Conservation (phyloP, 1,140 invertebrate genomes). For the Ips nitidus region DNA sequence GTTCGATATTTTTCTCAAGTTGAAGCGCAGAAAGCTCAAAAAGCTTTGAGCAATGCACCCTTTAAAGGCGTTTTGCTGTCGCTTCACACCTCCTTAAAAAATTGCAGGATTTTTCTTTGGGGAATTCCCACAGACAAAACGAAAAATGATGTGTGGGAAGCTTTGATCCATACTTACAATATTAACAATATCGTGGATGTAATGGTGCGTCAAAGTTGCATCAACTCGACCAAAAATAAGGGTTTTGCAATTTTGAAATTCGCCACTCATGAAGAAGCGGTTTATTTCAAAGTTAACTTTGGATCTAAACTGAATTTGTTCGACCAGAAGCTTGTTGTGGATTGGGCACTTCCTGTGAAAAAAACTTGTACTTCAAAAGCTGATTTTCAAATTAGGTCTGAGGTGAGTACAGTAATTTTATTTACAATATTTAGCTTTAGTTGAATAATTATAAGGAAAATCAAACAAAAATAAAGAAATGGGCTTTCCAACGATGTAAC, state of each 20-base stretch:
- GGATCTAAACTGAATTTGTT: slow-evolving; percentile 28
- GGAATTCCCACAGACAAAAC: slow-evolving; percentile 74
- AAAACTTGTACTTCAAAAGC: background rate
- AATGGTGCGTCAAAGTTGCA: slow-evolving; percentile 67
- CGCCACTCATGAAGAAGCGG: slow-evolving; percentile 73
- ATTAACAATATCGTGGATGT: slow-evolving; percentile 60
- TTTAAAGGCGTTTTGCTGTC: slow-evolving; percentile 15
- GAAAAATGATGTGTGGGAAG: slow-evolving; percentile 67
- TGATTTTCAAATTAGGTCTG: no score
- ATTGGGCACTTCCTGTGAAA: slow-evolving; percentile 37
- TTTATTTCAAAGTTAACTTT: slow-evolving; percentile 66
- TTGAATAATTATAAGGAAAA: no score
- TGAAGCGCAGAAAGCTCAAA: slow-evolving; percentile 21
- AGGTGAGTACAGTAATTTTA: no score
- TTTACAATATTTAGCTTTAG: no score
- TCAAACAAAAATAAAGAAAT: no score
- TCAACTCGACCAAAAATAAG: slow-evolving; percentile 46
- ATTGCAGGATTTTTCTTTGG: slow-evolving; percentile 81
- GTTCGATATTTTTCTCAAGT: slow-evolving; percentile 35
- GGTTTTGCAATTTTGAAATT: slow-evolving; percentile 91
- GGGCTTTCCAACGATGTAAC: no score
- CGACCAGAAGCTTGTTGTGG: slow-evolving; percentile 26
- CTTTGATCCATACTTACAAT: slow-evolving; percentile 64
- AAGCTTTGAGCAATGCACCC: slow-evolving; percentile 1
- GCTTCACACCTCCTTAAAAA: slow-evolving; percentile 56